A percentile compares a stretch with the other conserved stretches of the same genome.
Evolutionary conservation across 2,888 invertebrate species (phyloP).

Genomic region (Clostera curtula): DNA sequence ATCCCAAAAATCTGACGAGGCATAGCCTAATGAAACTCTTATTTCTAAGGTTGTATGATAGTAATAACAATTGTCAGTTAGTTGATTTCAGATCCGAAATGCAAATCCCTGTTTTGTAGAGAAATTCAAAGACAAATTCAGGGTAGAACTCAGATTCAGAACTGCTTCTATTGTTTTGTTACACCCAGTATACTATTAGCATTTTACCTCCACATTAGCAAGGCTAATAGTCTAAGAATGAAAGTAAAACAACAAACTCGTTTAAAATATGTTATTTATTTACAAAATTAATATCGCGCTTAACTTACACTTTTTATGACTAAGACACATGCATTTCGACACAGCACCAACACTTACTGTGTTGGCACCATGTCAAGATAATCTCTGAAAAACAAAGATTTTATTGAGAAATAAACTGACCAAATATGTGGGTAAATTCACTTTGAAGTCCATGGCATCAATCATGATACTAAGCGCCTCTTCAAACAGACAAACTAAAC

Average conservation of each 20-base stretch:
- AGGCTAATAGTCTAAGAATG: not conserved
- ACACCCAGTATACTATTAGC: too few species aligned
- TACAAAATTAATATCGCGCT: slow-evolving; percentile 42
- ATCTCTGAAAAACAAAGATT: slow-evolving; percentile 36
- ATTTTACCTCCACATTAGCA: too few species aligned
- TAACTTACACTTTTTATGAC: slow-evolving; percentile 43
- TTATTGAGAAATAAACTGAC: slow-evolving; percentile 17
- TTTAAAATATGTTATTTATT: slow-evolving; percentile 47
- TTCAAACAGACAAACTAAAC: slow-evolving; percentile 44
- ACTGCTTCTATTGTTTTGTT: too few species aligned
- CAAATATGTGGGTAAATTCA: slow-evolving; percentile 19
- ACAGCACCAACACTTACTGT: slow-evolving; percentile 40
- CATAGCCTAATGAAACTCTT: too few species aligned
- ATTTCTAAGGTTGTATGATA: too few species aligned
- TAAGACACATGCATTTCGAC: slow-evolving; percentile 56
- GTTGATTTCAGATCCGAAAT: too few species aligned
- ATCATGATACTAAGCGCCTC: slow-evolving; percentile 45
- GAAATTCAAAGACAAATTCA: too few species aligned
- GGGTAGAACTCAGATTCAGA: too few species aligned
- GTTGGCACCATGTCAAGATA: slow-evolving; percentile 54
- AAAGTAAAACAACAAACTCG: slow-evolving; percentile 7
- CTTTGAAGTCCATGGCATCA: slow-evolving; percentile 15
- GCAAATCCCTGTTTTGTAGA: too few species aligned
- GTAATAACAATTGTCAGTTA: too few species aligned
- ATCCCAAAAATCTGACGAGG: too few species aligned